Evolutionary conservation across 2,797 vertebrate genomes (phyloP).

Genomic region (Mallotus villosus): DNA sequence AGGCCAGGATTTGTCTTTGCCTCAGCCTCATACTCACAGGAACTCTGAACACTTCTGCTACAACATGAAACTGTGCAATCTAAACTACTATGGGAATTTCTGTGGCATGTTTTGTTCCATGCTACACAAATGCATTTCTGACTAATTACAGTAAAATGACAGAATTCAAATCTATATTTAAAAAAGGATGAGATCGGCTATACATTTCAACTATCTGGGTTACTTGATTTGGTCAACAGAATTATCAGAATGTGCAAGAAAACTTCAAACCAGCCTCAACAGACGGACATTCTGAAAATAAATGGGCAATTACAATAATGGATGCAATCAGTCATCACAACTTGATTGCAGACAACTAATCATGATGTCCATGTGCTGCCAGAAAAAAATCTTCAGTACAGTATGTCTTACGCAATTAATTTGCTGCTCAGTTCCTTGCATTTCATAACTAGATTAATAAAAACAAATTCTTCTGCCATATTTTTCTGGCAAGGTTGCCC

Average conservation of each 20-base stretch:
- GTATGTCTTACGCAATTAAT: not conserved
- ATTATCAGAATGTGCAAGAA: not conserved
- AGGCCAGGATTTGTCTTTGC: not conserved
- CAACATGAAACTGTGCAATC: too few species aligned
- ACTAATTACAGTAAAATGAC: too few species aligned
- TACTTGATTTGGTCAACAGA: not conserved
- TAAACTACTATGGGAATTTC: not conserved
- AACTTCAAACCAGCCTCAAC: conserved; percentile 27
- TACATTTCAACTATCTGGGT: not conserved
- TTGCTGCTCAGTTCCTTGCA: not conserved
- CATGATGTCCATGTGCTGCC: conserved; percentile 31
- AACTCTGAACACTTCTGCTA: not conserved
- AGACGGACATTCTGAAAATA: conserved; percentile 29
- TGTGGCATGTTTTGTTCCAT: not conserved
- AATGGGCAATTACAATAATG: conserved; percentile 42
- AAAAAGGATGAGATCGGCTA: not conserved
- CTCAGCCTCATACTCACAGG: not conserved
- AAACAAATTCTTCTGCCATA: not conserved
- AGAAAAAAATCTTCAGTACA: conserved; percentile 24
- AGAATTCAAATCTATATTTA: too few species aligned
- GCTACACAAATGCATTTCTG: too few species aligned
- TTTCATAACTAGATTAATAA: not conserved
- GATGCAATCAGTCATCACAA: conserved; percentile 46
- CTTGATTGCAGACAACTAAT: conserved; percentile 36
- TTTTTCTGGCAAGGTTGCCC: not conserved